Base-by-base conservation (phyloP, 1,140 invertebrate genomes). In the Penaeus indicus region DNA sequence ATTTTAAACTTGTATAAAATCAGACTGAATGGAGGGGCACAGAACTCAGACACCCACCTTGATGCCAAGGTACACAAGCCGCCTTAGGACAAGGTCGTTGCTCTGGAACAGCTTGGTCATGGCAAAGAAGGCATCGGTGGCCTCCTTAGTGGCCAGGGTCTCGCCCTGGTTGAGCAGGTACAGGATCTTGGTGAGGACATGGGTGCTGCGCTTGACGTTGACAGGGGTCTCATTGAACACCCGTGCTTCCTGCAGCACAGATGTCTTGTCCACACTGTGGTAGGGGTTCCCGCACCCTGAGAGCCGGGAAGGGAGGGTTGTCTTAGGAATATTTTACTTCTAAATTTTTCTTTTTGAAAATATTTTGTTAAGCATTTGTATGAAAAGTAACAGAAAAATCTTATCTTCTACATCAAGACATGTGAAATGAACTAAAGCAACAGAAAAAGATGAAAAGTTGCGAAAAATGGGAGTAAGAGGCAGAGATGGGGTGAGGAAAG, bases 41-140 rank as follows among this genome's bases (percentile, higher is more conserved):
- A 75, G n/a, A 32, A 75, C 4, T 25, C 4, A 47, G 5, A 10
- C 22, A 84, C 81, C 42, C 42, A 91, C 90, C 88, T 99, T 99
- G 88, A 99, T 99, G 47, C 97, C 98, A 61, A 99, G 93, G 92
- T 99, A 99, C 10, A 99, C 97, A 94, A 99, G 95, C 78, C 99
- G 94, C 25, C 99, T 94, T 18, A 99, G 93, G 88, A 98, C 97
- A 0, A 98, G 96, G 95, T 99, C 98, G 92, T 97, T 97, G 0
- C 97, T 98, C 93, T 99, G 99, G 93, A 99, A 99, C 13, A 99
- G 93, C 93, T 99, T 99, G 2, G 99, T 99, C 95, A 99, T 99
- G 18, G 99, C 98, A 94, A 99, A 99, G 93, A 99, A 99, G 25
- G 97, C 96, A 92, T 99, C 98, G 18, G 99, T 99, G 0, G 99